A percentile compares a stretch with the other conserved stretches of the same genome.
Conservation (phyloP, 2,113 vertebrate species). For the Saguinus midas region DNA sequence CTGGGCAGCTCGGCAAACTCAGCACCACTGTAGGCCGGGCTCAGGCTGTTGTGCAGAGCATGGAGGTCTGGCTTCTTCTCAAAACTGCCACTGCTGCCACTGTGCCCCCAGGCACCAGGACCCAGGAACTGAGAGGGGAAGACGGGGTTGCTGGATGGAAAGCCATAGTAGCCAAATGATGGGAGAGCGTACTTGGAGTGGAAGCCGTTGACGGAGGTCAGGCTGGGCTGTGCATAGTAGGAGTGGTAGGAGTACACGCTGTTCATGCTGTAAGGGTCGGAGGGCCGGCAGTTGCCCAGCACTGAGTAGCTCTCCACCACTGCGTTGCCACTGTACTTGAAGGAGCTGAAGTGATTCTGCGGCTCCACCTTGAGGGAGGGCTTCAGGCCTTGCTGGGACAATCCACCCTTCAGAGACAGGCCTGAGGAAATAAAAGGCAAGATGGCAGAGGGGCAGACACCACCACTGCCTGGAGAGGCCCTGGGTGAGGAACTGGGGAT, state of each 20-base stretch:
- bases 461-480: background rate
- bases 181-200: slow-evolving; percentile 93
- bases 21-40: slow-evolving; percentile 82
- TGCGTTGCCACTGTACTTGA: slow-evolving; percentile 88
- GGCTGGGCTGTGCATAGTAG: slow-evolving; percentile 96
- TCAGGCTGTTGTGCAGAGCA: slow-evolving; percentile 87
- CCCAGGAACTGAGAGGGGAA: slow-evolving; percentile 92
- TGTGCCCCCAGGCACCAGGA: slow-evolving; percentile 84
- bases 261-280: slow-evolving; percentile 91
- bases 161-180: slow-evolving; percentile 92
- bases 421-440: slow-evolving; percentile 71
- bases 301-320: slow-evolving; percentile 89
- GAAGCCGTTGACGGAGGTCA: slow-evolving; percentile 93
- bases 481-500: fast-evolving
- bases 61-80: slow-evolving; percentile 93
- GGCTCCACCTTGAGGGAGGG: slow-evolving; percentile 92
- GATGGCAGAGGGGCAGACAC: background rate
- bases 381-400: slow-evolving; percentile 90
- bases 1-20: slow-evolving; percentile 84
- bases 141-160: slow-evolving; percentile 89
- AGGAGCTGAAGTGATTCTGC: slow-evolving; percentile 86
- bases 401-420: slow-evolving; percentile 79
- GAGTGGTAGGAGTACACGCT: slow-evolving; percentile 93
- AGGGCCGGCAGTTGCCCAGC: slow-evolving; percentile 89
- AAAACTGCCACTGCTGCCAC: slow-evolving; percentile 75